These are phyloP conservation scores for Decapterus maruadsi DNA, from an alignment of 2,797 vertebrate genomes.

Conservation along the genomic window DNA sequence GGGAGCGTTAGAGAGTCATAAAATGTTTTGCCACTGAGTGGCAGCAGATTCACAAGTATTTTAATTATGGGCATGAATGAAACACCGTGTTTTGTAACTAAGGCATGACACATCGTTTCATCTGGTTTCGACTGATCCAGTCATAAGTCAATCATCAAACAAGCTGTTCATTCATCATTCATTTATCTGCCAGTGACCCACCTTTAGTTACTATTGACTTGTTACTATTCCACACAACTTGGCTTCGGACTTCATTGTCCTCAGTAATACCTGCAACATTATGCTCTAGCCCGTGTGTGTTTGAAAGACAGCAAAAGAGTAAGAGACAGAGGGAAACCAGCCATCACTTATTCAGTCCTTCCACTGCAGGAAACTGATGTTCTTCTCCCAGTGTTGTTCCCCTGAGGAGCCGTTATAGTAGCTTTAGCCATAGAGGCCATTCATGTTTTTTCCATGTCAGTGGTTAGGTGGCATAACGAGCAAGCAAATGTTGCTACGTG, in stretches of 20 bases:
- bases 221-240: conserved; percentile 10
- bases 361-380: neutral
- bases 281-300: neutral
- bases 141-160: conserved; percentile 46
- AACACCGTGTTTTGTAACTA: conserved; percentile 13
- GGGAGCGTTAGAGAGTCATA: neutral
- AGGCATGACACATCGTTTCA: conserved; percentile 12
- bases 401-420: conserved; percentile 17
- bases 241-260: neutral
- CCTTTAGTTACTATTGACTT: conserved; percentile 40
- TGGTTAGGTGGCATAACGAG: conserved; percentile 18
- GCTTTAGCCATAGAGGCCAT: conserved; percentile 7
- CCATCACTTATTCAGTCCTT: neutral
- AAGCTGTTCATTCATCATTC: conserved; percentile 35
- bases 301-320: too few relatives aligned
- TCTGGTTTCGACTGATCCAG: conserved; percentile 21
- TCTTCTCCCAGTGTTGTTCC: conserved; percentile 11
- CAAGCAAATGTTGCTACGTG: neutral
- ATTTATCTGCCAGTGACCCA: conserved; percentile 30
- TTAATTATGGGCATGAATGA: conserved; percentile 22
- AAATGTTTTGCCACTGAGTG: conserved; percentile 41
- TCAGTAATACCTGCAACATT: neutral
- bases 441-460: conserved; percentile 10
- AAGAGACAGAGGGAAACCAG: too few relatives aligned
- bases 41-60: conserved; percentile 48